Evolutionary conservation across 2,113 vertebrate genomes (phyloP), one percentile per base, ranked within the genome.

Genomic region (Empidonax traillii): DNA sequence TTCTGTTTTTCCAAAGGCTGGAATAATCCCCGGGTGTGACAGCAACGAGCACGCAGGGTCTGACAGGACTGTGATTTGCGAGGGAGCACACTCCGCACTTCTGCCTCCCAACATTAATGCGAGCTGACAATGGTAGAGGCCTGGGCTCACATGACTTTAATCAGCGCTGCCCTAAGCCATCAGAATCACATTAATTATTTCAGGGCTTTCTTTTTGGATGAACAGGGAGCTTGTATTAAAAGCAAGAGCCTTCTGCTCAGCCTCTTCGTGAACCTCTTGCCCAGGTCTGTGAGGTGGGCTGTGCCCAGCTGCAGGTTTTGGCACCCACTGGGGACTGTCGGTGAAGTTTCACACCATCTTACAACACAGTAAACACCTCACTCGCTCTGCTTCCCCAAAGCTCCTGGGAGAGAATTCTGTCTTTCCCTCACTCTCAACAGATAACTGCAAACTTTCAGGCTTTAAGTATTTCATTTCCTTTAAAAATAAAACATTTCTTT

Each of bases 41-140:
- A 95, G 96, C 72, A 53, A 73, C 12, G 44, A 89, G 74, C 15
- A 41, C 58, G 89, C 81, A 52, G 33, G 87, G 79, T 53, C 65
- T 90, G 97, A 87, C 96, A 67, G 87, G 85, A 93, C 93, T 16
- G 75, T 25, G 96, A 92, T 92, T 49, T 46, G 90, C 43, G 52
- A 37, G 86, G 85, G 87, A 96, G 87, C 89, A 19, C 91, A 69
- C 88, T 85, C 77, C 37, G 55, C 75, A 5, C 94, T 95, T 86
- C 90, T 90, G 93, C 88, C 94, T 82, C 90, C 62, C 95, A 52
- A 92, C 85, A 43, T 89, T 98, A 97, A 98, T 96, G 83, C 8
- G 93, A 96, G 96, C 98, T 97, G 98, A 98, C 98, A 98, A 86
- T 75, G 89, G 94, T 96, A 96, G 79, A 94, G 97, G 97, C 97